phyloP scores from a whole-genome alignment of 2,888 invertebrate genomes.

The Trilocha varians region DNA sequence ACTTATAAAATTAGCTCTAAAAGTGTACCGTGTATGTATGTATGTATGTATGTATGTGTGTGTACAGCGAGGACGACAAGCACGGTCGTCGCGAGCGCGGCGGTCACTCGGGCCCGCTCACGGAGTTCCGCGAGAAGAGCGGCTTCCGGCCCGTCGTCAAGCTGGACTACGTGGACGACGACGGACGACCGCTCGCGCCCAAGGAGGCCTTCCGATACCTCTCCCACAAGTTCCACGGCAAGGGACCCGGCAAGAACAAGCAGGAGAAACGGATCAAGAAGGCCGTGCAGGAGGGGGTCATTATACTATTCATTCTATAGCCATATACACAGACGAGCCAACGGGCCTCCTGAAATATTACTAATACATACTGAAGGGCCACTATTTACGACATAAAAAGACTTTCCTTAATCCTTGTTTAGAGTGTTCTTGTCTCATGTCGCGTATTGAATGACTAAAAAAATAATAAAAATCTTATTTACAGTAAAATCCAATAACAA shows the following conservation, averaged over 20 bases:
- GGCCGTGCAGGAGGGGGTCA: conserved; percentile 90
- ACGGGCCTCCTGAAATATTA: too few species aligned
- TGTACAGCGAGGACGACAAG: conserved; percentile 82
- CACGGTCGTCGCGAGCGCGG: conserved; percentile 82
- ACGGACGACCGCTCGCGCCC: conserved; percentile 90
- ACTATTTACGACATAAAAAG: too few species aligned
- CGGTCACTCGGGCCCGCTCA: conserved; percentile 84
- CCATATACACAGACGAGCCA: too few species aligned
- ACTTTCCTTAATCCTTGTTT: too few species aligned
- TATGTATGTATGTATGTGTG: not conserved
- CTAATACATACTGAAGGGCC: too few species aligned
- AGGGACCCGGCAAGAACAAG: conserved; percentile 99
- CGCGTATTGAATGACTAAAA: too few species aligned
- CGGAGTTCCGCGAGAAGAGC: conserved; percentile 93
- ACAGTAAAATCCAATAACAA: too few species aligned
- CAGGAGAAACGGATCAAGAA: conserved; percentile 97
- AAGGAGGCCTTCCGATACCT: conserved; percentile 98
- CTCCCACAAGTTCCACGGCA: conserved; percentile 99
- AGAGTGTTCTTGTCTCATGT: too few species aligned
- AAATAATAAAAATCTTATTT: too few species aligned
- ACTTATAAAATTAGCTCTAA: not conserved
- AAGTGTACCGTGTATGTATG: not conserved
- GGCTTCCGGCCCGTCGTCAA: conserved; percentile 94
- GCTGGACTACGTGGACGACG: conserved; percentile 97
- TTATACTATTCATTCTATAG: conserved; percentile 17